phyloP scores from a whole-genome alignment of 2,888 invertebrate genomes.

The Ernsta delagoae region DNA sequence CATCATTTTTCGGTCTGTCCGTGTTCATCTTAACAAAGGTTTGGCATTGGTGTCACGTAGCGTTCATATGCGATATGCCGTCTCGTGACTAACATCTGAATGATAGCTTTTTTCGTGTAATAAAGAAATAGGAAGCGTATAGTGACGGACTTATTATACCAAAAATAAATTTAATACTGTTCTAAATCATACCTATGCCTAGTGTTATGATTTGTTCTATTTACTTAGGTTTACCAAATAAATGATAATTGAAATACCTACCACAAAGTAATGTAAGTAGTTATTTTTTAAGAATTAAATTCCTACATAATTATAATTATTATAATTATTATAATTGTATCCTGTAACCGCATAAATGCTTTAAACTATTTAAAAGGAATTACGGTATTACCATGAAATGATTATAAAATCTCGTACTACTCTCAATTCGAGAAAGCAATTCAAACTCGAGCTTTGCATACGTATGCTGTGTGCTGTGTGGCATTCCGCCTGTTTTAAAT shows the following conservation, averaged over 20 bases:
- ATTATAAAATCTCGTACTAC: not conserved
- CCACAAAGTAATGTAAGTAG: too few species aligned
- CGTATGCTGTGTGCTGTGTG: not conserved
- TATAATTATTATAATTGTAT: too few species aligned
- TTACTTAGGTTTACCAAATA: too few species aligned
- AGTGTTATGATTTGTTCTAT: too few species aligned
- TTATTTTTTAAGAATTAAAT: too few species aligned
- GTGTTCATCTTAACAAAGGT: not conserved
- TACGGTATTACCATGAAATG: not conserved
- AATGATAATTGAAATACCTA: too few species aligned
- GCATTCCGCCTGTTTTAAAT: slow-evolving; percentile 21
- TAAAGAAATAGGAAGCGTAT: not conserved
- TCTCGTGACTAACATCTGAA: slow-evolving; percentile 1
- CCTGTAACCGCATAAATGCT: too few species aligned
- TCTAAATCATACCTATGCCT: not conserved
- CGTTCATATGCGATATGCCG: slow-evolving; percentile 4
- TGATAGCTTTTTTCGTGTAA: not conserved
- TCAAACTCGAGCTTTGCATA: not conserved
- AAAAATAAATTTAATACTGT: not conserved
- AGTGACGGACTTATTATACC: not conserved
- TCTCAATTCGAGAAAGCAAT: not conserved
- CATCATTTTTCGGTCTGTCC: not conserved
- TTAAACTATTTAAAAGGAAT: too few species aligned
- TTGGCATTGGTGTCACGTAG: not conserved
- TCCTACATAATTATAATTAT: too few species aligned